Evolutionary conservation across 2,113 vertebrate species (phyloP).

Genomic region (Sorex araneus): DNA sequence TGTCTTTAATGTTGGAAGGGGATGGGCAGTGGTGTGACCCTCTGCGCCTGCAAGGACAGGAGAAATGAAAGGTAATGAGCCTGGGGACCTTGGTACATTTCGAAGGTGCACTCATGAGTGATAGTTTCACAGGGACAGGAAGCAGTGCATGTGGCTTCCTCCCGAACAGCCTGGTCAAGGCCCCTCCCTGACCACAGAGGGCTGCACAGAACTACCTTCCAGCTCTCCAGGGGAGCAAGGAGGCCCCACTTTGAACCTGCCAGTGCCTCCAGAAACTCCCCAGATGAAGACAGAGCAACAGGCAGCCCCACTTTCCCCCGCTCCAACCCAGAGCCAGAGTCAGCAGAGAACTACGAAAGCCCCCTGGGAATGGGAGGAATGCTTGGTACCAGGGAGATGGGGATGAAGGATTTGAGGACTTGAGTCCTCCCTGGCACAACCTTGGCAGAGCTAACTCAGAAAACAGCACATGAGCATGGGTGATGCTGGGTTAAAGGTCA

Average conservation of each 20-base stretch:
- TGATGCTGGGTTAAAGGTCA: neutral
- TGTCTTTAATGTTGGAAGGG: slow-evolving; percentile 61
- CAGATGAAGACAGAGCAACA: neutral
- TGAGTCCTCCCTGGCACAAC: neutral
- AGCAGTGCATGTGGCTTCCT: neutral
- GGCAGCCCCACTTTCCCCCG: too few relatives aligned
- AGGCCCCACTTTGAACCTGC: too few relatives aligned
- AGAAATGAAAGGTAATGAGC: slow-evolving; percentile 70
- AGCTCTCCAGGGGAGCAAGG: neutral
- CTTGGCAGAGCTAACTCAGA: neutral
- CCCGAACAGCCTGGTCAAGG: neutral
- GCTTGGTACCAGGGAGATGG: too few relatives aligned
- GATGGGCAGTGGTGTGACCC: neutral
- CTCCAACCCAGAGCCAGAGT: neutral
- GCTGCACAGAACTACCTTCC: too few relatives aligned
- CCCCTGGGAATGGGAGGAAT: too few relatives aligned
- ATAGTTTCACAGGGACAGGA: neutral
- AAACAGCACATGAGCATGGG: neutral
- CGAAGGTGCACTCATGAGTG: neutral
- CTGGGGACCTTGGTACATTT: slow-evolving; percentile 57
- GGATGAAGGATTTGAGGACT: neutral
- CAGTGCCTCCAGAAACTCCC: neutral
- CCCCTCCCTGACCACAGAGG: too few relatives aligned
- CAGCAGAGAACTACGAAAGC: too few relatives aligned
- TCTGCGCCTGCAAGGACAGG: neutral